A percentile compares a stretch with the other conserved stretches of the same genome.
Conservation (phyloP, 1,140 invertebrate species). For the Leptopilina clavipes region DNA sequence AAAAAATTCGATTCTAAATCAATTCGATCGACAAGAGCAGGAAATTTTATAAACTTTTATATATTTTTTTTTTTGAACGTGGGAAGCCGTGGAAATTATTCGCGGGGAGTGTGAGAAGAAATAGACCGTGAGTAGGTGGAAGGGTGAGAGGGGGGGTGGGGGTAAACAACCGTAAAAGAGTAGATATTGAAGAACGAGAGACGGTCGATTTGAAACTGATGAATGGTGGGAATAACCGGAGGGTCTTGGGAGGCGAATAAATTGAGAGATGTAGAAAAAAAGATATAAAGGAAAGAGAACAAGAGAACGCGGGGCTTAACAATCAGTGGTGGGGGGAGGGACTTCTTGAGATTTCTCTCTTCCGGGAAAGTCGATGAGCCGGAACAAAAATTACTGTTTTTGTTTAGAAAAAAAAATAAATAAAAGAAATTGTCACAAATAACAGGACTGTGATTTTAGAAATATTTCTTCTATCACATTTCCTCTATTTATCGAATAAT, state of each 20-base stretch:
- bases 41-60: neutral
- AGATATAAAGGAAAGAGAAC: constrained; percentile 26
- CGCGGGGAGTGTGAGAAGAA: constrained; percentile 9
- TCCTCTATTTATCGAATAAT: no score
- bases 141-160: constrained; percentile 34
- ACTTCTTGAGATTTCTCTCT: constrained; percentile 45
- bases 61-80: neutral
- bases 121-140: constrained; percentile 25
- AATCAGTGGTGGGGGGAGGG: constrained; percentile 10
- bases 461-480: no score
- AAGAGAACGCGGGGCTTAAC: constrained; percentile 35
- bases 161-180: constrained; percentile 32
- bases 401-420: no score
- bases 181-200: constrained; percentile 55
- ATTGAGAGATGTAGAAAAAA: constrained; percentile 35
- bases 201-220: constrained; percentile 45
- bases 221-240: constrained; percentile 45
- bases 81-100: constrained; percentile 27
- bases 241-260: constrained; percentile 49
- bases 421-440: no score
- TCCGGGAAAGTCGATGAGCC: constrained; percentile 67
- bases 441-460: no score
- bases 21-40: no score
- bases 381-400: constrained; percentile 48
- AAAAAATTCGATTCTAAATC: neutral